phyloP scores from a whole-genome alignment of 2,797 vertebrate species.

The Monodelphis domestica region DNA sequence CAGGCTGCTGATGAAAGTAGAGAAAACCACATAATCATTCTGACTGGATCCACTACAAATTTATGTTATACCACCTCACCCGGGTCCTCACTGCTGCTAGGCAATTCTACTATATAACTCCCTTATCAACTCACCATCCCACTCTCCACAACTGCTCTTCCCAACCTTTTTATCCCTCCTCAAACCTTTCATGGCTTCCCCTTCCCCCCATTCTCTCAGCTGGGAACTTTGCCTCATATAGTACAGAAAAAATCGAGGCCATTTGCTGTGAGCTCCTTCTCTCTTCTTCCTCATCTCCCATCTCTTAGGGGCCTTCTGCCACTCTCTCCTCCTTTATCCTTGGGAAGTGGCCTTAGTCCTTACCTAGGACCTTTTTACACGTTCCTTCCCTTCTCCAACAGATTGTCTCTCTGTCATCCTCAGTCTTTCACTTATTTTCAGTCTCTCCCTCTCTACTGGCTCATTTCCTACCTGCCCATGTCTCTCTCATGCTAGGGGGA shows the following conservation, averaged over 20 bases:
- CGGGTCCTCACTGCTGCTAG: neutral
- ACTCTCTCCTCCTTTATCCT: too few species aligned
- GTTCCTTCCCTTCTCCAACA: too few species aligned
- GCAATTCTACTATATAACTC: neutral
- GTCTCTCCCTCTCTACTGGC: too few species aligned
- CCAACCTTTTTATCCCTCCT: neutral
- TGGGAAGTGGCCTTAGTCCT: too few species aligned
- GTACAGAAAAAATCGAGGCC: neutral
- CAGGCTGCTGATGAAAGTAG: rapidly evolving
- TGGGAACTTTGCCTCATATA: neutral
- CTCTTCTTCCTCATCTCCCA: too few species aligned
- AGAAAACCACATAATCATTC: neutral
- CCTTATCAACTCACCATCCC: neutral
- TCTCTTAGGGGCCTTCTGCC: too few species aligned
- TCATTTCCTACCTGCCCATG: too few species aligned
- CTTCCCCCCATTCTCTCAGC: neutral
- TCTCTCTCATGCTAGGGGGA: too few species aligned
- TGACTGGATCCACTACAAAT: neutral
- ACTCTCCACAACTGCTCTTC: neutral
- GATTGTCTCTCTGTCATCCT: too few species aligned
- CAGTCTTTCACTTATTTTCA: too few species aligned
- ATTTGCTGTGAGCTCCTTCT: neutral
- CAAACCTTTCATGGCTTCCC: neutral
- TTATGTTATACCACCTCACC: neutral
- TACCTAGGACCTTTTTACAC: too few species aligned